Percentiles rank a stretch among this genome's conserved stretches.
These are phyloP conservation scores for Centrocercus urophasianus DNA, from an alignment of 2,113 vertebrate species.

Conservation along the genomic window DNA sequence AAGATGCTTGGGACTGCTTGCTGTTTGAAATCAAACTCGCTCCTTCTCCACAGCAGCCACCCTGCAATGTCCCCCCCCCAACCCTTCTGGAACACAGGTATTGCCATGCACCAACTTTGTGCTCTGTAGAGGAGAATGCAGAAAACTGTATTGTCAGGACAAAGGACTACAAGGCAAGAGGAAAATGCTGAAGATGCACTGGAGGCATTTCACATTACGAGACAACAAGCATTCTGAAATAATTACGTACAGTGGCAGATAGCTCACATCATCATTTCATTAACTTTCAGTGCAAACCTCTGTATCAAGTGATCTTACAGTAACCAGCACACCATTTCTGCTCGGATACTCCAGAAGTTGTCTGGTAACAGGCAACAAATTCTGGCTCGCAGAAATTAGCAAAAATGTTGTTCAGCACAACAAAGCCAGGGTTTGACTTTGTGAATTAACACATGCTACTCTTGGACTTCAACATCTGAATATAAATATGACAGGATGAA, in stretches of 20 bases:
- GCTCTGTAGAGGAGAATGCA: not conserved
- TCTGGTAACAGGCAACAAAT: not conserved
- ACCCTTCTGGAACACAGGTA: not conserved
- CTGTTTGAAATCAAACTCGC: no score
- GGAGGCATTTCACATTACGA: not conserved
- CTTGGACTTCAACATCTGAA: not conserved
- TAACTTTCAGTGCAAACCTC: not conserved
- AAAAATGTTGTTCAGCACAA: not conserved
- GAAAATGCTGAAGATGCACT: not conserved
- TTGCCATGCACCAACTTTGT: no score
- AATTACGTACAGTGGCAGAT: not conserved
- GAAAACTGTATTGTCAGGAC: not conserved
- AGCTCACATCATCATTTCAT: not conserved
- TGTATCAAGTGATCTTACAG: not conserved
- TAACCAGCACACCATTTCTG: not conserved
- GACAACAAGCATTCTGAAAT: not conserved
- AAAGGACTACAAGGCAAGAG: not conserved
- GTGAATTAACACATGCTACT: not conserved
- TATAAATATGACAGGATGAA: conserved; percentile 2
- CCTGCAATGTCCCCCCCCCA: not conserved
- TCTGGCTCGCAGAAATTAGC: not conserved
- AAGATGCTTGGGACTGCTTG: not conserved
- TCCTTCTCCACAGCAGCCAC: not conserved
- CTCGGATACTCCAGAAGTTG: not conserved
- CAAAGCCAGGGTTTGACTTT: not conserved